Evolutionary conservation across 2,797 vertebrate species (phyloP), one percentile per base, ranked within the genome.

Genomic region (Chromobotia macracanthus): DNA sequence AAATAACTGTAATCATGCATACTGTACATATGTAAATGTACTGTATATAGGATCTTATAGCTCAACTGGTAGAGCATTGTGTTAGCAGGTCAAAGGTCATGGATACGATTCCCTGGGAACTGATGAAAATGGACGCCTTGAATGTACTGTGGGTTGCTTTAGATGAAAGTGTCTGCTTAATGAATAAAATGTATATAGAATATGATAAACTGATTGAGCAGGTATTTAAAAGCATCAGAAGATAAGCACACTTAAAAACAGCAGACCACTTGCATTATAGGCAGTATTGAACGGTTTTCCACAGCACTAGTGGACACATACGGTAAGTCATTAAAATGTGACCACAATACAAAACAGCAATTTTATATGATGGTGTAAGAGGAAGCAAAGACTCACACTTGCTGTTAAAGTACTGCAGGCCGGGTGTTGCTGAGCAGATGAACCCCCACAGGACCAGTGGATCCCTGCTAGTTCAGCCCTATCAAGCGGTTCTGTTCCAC

Each of bases 401-500:
- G 68, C 38, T 72, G 69, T 46, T 72, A 56, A 65, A 72, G 21
- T 55, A 46, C 41, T 55, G 60, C 44, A 16, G 76, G 21, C 23
- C 1, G 69, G 60, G 41, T 79, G 60, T 65, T 72, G 70, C 65
- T 79, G 65, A 69, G 77, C 69, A 79, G 69, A 79, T 72, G 58
- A 79, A 72, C 53, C 46, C 77, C 69, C 77, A 72, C 81, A 86
- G 84, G 87, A 91, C 86, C 87, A 88, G 88, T 82, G 83, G 83
- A 87, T 88, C 89, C 84, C 79, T 61, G 77, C 77, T 21, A 69
- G 81, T 86, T 82, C 83, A 77, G 84, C 85, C 85, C 35, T 79
- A 84, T 87, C 84, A 84, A 86, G 87, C 87, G 84, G 86, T 87
- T 91, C 86, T 85, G 79, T 88, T 92, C 86, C 89, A 12, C 50